Evolutionary conservation across 2,888 invertebrate genomes (phyloP), one percentile per base, ranked within the genome.

Genomic region (Podabrus alpinus): DNA sequence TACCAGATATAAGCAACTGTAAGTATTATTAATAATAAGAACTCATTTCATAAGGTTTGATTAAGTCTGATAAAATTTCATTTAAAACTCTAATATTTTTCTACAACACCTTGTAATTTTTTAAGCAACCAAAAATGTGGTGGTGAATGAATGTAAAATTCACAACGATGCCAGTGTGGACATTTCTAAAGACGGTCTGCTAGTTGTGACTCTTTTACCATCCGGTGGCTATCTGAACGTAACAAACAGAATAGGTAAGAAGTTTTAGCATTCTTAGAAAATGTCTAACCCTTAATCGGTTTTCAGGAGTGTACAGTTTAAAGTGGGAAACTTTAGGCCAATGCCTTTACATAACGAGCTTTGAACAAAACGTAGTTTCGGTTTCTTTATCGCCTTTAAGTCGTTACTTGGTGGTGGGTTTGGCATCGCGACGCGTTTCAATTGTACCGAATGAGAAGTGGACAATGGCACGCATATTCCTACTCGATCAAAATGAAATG

Each of bases 111-210:
- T 19, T 62, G n/a, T 62, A 7, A 19, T 64, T 64, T 64, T 64
- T 64, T 64, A n/a, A 93, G 93, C 90, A 79, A 88, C 91, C 70
- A 92, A 92, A 82, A 95, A 95, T 83, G 89, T 96, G 59, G 93
- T 96, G 17, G 95, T 95, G 9, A 90, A 90, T 29, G 92, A 94
- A 81, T 95, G 95, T 86, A 93, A 94, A 84, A 94, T 96, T 77
- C 95, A 95, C 87, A 96, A 95, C 85, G 95, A 96, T 84, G 95
- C 95, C 24, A 95, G 94, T 85, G 93, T 95, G 79, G 95, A 95
- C 84, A 92, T 96, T 81, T 95, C 95, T 11, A 91, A 91, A 75
- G 94, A 95, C 85, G 95, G 95, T 15, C 90, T 92, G 24, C 88
- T 94, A 71, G 87, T 96, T 77, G 95, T 94, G 9, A 93, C 95